Percentiles rank a stretch among this genome's conserved stretches.
Conservation (phyloP, 2,888 invertebrate genomes). For the Linnaemya tessellans region DNA sequence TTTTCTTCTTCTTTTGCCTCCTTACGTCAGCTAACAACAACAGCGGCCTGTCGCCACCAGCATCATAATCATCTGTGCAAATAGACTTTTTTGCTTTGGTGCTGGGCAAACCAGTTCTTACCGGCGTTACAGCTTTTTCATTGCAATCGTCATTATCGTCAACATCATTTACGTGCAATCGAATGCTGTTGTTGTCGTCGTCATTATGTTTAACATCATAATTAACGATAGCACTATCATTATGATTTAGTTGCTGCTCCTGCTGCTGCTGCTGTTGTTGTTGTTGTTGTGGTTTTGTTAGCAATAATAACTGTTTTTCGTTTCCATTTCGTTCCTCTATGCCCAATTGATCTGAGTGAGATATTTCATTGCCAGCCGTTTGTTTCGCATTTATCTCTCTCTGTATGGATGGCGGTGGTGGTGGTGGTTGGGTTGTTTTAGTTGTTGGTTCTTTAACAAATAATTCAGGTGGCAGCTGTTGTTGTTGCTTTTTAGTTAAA, state of each 20-base stretch:
- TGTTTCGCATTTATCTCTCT: constrained; percentile 29
- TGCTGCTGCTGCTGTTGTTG: too few relatives aligned
- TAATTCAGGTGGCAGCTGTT: constrained; percentile 68
- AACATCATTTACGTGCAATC: constrained; percentile 10
- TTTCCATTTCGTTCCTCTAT: constrained; percentile 56
- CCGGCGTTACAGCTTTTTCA: constrained; percentile 69
- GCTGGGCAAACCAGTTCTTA: constrained; percentile 72
- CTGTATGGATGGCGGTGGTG: constrained; percentile 29
- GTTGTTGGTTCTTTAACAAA: constrained; percentile 73
- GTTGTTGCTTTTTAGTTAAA: constrained; percentile 67
- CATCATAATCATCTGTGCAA: constrained; percentile 65
- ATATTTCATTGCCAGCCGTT: constrained; percentile 26
- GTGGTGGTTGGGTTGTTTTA: constrained; percentile 68
- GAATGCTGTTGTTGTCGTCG: constrained; percentile 21
- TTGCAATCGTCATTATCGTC: constrained; percentile 38
- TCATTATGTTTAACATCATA: constrained; percentile 50
- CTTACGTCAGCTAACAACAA: constrained; percentile 56
- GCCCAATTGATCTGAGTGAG: constrained; percentile 44
- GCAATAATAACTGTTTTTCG: constrained; percentile 63
- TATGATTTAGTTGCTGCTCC: too few relatives aligned
- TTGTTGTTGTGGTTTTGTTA: constrained; percentile 22
- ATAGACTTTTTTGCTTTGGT: constrained; percentile 51
- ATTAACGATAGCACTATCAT: constrained; percentile 48
- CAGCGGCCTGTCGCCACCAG: constrained; percentile 38
- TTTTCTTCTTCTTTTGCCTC: constrained; percentile 54